These are phyloP conservation scores for Oryzias sinensis DNA, from an alignment of 2,797 vertebrate species.

Conservation along the genomic window DNA sequence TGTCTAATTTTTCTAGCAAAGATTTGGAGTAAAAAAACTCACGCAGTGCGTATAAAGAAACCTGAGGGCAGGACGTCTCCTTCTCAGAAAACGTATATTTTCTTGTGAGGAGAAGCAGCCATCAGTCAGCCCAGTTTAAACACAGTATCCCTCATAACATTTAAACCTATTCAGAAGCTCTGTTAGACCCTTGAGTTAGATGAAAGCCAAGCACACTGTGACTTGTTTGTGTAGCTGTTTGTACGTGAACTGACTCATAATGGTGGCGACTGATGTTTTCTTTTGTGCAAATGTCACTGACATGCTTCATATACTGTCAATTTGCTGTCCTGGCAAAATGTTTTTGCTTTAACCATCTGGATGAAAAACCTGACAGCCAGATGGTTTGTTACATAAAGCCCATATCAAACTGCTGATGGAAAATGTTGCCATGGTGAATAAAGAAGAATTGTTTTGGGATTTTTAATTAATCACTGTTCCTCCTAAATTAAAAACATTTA, in stretches of 20 bases:
- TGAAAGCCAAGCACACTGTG: conserved; percentile 10
- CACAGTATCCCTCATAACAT: background rate
- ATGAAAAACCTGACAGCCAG: conserved; percentile 4
- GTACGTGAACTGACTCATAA: conserved; percentile 11
- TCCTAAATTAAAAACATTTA: no score
- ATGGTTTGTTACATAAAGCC: conserved; percentile 3
- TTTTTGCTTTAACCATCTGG: background rate
- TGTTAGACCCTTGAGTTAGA: background rate
- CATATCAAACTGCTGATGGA: background rate
- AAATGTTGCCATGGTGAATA: background rate
- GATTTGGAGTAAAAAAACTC: conserved; percentile 9
- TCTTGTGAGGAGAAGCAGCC: conserved; percentile 15
- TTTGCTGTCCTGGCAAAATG: background rate
- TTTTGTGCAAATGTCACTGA: background rate
- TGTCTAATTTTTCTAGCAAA: conserved; percentile 10
- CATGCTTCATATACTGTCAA: conserved; percentile 9
- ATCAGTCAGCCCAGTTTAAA: conserved; percentile 26
- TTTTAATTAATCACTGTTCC: no score
- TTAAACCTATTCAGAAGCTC: conserved; percentile 7
- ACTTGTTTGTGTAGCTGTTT: background rate
- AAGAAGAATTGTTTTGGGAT: no score
- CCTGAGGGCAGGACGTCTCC: background rate
- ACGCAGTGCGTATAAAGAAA: conserved; percentile 1
- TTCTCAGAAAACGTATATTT: conserved; percentile 4
- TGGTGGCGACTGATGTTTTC: conserved; percentile 5